Base-by-base conservation (phyloP, 2,113 vertebrate genomes). In the Emydocephalus ijimae region DNA sequence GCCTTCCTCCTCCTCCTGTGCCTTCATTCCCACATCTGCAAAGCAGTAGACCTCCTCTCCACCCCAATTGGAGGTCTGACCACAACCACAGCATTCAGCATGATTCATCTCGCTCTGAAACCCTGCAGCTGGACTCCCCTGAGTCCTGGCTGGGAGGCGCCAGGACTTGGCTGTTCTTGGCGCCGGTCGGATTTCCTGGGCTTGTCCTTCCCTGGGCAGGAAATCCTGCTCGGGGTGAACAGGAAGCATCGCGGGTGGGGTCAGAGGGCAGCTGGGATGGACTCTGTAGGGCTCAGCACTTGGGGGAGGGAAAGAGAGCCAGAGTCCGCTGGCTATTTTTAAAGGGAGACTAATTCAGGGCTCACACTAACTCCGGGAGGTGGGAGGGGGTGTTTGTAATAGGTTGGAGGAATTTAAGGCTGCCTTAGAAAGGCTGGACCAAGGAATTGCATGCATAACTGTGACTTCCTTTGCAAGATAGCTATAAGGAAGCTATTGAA, bases 191-290 rank as follows among this genome's bases (percentile, higher is more conserved):
- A 89, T 93, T 90, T 90, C 93, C 91, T 90, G 50, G 50, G 56
- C 91, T 94, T 91, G 91, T 91, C 88, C 88, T 92, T 94, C 48
- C 81, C 88, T 18, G 29, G 50, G 55, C 86, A 90, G 90, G 23
- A 56, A 52, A 94, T 94, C 69, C 34, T 95, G 91, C 89, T 85
- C 43, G n/a, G 55, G 55, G 89, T 43, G 81, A 94, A 54, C 93
- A 86, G 93, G 93, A 91, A 86, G 87, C 87, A 54, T 15, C 29
- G 55, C 55, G 43, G 89, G 87, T 93, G 92, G 89, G 81, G 45
- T 86, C 61, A 89, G 23, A 93, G 92, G 92, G 89, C 81, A 87
- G 81, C 81, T 87, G 88, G 74, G 92, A 90, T 90, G 92, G 69
- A 85, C 88, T 89, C 54, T 85, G 54, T 59, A 24, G 88, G 54